A percentile compares a stretch with the other conserved stretches of the same genome.
phyloP scores from a whole-genome alignment of 2,888 invertebrate species.

The Nemurella pictetii region DNA sequence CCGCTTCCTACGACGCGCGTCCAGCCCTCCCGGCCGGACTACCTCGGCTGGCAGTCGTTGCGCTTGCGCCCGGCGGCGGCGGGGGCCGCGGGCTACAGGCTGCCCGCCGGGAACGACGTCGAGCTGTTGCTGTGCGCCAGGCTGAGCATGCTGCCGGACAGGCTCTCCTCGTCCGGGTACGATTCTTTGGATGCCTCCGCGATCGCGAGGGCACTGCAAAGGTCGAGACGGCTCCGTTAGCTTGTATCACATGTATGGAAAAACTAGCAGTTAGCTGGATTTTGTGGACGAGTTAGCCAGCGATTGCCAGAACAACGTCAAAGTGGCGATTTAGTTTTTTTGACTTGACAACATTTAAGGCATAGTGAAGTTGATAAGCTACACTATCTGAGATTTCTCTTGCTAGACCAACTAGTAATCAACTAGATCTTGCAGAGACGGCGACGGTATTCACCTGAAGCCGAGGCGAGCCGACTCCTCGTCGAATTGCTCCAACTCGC shows the following conservation, averaged over 20 bases:
- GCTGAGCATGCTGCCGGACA: slow-evolving; percentile 93
- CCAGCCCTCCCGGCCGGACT: background rate
- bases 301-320: too few species aligned
- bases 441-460: slow-evolving; percentile 81
- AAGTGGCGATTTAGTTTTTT: background rate
- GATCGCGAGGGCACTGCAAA: slow-evolving; percentile 82
- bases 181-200: slow-evolving; percentile 88
- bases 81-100: slow-evolving; percentile 38
- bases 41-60: background rate
- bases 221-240: too few species aligned
- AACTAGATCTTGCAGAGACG: background rate
- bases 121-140: slow-evolving; percentile 95
- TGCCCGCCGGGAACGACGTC: slow-evolving; percentile 77
- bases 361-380: background rate
- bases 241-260: too few species aligned
- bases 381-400: too few species aligned
- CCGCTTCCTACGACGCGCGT: too few species aligned
- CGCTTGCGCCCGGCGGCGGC: background rate
- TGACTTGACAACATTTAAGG: background rate
- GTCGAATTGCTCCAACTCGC: slow-evolving; percentile 91
- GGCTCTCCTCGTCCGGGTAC: slow-evolving; percentile 86
- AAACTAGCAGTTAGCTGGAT: too few species aligned
- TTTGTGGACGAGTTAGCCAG: too few species aligned
- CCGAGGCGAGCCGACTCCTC: slow-evolving; percentile 91
- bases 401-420: too few species aligned